Evolutionary conservation across 2,888 invertebrate species (phyloP).

Genomic region (Andrena chrysosceles): DNA sequence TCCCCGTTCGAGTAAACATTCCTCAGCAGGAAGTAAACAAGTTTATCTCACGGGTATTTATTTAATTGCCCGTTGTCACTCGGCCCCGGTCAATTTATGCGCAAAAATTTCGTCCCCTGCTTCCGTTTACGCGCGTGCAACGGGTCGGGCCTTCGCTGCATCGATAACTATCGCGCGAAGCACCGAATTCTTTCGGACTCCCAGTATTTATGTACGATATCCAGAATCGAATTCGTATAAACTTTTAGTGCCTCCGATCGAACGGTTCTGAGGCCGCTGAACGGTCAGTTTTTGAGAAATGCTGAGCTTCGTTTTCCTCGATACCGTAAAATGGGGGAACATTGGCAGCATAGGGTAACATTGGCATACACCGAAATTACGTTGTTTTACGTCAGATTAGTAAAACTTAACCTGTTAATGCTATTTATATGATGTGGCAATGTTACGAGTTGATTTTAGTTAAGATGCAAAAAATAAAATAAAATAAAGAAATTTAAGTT

Average conservation of each 20-base stretch:
- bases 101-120: constrained; percentile 12
- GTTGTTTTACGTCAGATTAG: no score
- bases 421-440: no score
- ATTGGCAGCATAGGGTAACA: no score
- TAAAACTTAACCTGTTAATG: no score
- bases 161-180: not conserved
- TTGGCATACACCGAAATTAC: no score
- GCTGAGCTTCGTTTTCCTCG: not conserved
- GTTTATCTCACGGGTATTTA: constrained; percentile 47
- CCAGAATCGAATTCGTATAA: not conserved
- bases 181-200: not conserved
- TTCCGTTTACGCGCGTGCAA: not conserved
- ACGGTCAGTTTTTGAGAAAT: not conserved
- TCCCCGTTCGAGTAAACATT: constrained; percentile 46
- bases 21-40: constrained; percentile 51
- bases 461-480: no score
- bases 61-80: constrained; percentile 20
- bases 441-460: no score
- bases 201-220: not conserved
- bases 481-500: no score
- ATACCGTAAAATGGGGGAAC: no score
- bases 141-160: not conserved
- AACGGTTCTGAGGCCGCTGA: not conserved
- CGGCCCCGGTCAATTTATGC: constrained; percentile 33
- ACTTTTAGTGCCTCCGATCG: not conserved